Conservation (phyloP, 2,888 invertebrate species). For the Hofmannophila pseudospretella region DNA sequence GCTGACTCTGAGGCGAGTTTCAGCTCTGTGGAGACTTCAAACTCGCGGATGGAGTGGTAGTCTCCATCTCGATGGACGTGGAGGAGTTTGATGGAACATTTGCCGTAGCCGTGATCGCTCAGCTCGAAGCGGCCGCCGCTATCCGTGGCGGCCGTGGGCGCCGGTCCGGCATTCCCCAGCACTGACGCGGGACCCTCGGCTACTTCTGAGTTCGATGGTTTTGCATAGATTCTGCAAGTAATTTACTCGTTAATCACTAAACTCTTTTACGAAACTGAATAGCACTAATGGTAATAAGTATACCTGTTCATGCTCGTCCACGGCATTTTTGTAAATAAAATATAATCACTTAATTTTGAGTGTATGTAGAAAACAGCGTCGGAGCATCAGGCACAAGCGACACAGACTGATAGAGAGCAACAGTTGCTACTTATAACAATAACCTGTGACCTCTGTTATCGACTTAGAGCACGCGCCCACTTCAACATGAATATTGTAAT, state of each 20-base stretch:
- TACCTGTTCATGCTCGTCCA: constrained; percentile 75
- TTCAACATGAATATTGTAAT: constrained; percentile 24
- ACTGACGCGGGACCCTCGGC: constrained; percentile 29
- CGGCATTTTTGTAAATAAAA: constrained; percentile 49
- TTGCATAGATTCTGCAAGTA: constrained; percentile 64
- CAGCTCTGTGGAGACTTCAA: constrained; percentile 84
- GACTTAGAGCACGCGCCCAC: constrained; percentile 45
- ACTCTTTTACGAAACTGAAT: background rate
- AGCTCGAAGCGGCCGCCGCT: constrained; percentile 78
- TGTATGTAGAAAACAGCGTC: constrained; percentile 62
- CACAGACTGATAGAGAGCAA: constrained; percentile 42
- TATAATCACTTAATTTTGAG: constrained; percentile 63
- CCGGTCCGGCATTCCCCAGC: constrained; percentile 22
- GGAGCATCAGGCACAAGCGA: constrained; percentile 40
- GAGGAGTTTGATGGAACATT: constrained; percentile 84
- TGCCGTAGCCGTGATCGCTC: constrained; percentile 84
- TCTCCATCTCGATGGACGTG: constrained; percentile 83
- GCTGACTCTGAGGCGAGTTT: constrained; percentile 84
- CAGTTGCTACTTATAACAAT: constrained; percentile 45
- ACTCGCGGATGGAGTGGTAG: constrained; percentile 84
- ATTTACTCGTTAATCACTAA: background rate
- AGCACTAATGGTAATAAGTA: background rate
- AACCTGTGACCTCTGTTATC: constrained; percentile 65
- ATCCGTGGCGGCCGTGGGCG: constrained; percentile 58
- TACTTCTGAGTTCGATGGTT: constrained; percentile 64